Conservation (phyloP, 1,140 invertebrate species). For the Trichonephila clavata region DNA sequence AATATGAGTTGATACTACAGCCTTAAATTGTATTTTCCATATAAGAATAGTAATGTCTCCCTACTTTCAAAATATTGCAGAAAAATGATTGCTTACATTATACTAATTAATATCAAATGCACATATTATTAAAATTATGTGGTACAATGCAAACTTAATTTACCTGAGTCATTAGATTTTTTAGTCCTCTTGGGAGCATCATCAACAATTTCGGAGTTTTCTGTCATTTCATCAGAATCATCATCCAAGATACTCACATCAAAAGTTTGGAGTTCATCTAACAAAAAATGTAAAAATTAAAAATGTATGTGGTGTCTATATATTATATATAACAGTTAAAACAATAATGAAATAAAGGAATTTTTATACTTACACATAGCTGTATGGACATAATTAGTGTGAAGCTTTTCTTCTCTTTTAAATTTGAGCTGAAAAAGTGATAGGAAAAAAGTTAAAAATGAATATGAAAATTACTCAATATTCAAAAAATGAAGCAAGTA, state of each 20-base stretch:
- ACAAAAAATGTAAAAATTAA: background rate
- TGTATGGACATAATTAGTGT: background rate
- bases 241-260: constrained; percentile 8
- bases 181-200: background rate
- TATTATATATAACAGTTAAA: background rate
- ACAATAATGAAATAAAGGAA: background rate
- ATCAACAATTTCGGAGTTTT: background rate
- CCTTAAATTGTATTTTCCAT: too few relatives aligned
- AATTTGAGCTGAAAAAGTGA: constrained; percentile 50
- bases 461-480: background rate
- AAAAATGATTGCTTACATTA: too few relatives aligned
- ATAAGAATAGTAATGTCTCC: too few relatives aligned
- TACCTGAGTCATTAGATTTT: background rate
- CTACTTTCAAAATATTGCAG: too few relatives aligned
- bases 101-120: too few relatives aligned
- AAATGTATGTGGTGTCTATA: background rate
- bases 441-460: background rate
- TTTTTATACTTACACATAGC: constrained; percentile 54
- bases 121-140: background rate
- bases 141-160: background rate
- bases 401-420: constrained; percentile 52
- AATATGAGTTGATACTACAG: too few relatives aligned
- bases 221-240: background rate
- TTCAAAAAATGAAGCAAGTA: too few relatives aligned
- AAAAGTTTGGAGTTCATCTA: constrained; percentile 46